phyloP scores from a whole-genome alignment of 2,888 invertebrate genomes.

The Biston stratarius region DNA sequence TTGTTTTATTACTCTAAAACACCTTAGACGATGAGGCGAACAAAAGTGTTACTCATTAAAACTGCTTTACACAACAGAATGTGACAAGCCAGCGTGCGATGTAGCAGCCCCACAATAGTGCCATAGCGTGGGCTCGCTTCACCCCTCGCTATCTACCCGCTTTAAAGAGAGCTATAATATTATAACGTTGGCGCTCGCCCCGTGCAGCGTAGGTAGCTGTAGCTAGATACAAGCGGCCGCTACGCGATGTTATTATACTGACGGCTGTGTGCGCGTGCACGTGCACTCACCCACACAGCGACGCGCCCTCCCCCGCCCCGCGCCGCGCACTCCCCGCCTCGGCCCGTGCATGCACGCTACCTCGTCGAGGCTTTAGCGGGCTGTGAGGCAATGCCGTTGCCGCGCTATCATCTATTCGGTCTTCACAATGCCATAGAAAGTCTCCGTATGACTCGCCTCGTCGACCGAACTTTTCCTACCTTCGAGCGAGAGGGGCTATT shows the following conservation, averaged over 20 bases:
- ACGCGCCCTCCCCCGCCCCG: slow-evolving; percentile 48
- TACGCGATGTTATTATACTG: slow-evolving; percentile 74
- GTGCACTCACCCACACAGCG: slow-evolving; percentile 62
- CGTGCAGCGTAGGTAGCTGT: slow-evolving; percentile 71
- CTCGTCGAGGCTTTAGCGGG: slow-evolving; percentile 75
- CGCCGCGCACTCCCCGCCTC: slow-evolving; percentile 52
- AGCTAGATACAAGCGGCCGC: slow-evolving; percentile 78
- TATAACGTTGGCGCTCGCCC: slow-evolving; percentile 63
- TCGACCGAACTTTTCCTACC: slow-evolving; percentile 84
- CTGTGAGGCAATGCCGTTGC: slow-evolving; percentile 83
- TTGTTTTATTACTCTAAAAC: too few relatives aligned
- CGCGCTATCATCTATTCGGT: slow-evolving; percentile 81
- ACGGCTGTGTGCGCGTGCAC: slow-evolving; percentile 66
- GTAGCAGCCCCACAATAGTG: slow-evolving; percentile 62
- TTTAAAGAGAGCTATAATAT: slow-evolving; percentile 72
- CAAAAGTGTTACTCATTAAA: slow-evolving; percentile 8
- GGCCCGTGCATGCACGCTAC: slow-evolving; percentile 60
- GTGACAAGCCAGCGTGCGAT: slow-evolving; percentile 46
- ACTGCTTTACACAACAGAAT: slow-evolving; percentile 15
- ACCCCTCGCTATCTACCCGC: slow-evolving; percentile 75
- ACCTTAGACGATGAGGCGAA: neutral
- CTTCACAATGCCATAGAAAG: slow-evolving; percentile 86
- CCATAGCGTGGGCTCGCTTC: slow-evolving; percentile 50
- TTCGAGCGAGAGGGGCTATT: slow-evolving; percentile 69
- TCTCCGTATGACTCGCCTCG: slow-evolving; percentile 80